Conservation (phyloP, 2,888 invertebrate species). For the Tiliacea citrago region DNA sequence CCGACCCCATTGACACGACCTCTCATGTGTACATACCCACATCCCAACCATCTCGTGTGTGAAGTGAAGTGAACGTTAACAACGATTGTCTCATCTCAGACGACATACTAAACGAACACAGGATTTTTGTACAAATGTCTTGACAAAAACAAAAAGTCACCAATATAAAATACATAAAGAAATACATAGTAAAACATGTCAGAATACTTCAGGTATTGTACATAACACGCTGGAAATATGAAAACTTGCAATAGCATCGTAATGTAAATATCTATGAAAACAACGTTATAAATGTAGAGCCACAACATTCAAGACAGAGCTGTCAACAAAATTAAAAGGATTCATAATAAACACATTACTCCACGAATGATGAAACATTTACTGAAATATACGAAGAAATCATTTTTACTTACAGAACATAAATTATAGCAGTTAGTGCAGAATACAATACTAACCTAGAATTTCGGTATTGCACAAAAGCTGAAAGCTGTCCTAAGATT, state of each 20-base stretch:
- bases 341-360: conserved; percentile 40
- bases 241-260: conserved; percentile 23
- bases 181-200: conserved; percentile 8
- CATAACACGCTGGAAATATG: conserved; percentile 11
- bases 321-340: conserved; percentile 38
- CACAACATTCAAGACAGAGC: conserved; percentile 31
- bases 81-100: conserved; percentile 38
- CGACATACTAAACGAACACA: conserved; percentile 30
- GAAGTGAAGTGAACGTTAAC: conserved; percentile 67
- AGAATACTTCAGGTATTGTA: conserved; percentile 32
- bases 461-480: background rate
- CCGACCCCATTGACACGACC: conserved; percentile 70
- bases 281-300: conserved; percentile 40
- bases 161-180: background rate
- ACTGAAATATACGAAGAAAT: background rate
- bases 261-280: conserved; percentile 44
- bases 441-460: background rate
- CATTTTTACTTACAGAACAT: background rate
- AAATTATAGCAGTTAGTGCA: background rate
- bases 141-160: conserved; percentile 16
- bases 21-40: conserved; percentile 74
- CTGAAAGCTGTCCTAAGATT: background rate
- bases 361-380: conserved; percentile 23
- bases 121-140: conserved; percentile 29
- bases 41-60: conserved; percentile 67